A percentile compares a stretch with the other conserved stretches of the same genome.
Conservation (phyloP, 1,140 invertebrate genomes). For the Drosophila asahinai region DNA sequence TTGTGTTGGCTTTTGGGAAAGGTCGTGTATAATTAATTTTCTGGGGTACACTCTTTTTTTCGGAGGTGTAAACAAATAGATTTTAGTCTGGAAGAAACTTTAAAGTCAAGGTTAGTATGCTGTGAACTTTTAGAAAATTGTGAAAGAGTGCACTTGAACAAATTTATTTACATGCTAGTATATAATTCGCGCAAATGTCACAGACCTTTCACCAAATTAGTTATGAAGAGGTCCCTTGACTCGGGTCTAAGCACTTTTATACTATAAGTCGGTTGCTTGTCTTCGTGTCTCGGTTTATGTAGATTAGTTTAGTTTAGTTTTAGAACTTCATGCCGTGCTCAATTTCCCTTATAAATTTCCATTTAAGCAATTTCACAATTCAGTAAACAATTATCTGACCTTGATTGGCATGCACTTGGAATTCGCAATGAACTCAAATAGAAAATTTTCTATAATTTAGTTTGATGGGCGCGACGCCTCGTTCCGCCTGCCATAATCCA, state of each 20-base stretch:
- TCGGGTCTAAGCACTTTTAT: too few relatives aligned
- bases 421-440: conserved; percentile 41
- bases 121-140: neutral
- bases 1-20: conserved; percentile 36
- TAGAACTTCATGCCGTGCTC: too few relatives aligned
- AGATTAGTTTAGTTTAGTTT: neutral
- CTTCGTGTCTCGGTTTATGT: too few relatives aligned
- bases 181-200: too few relatives aligned
- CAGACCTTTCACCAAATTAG: too few relatives aligned
- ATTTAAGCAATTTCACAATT: conserved; percentile 26
- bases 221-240: too few relatives aligned
- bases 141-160: too few relatives aligned
- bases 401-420: conserved; percentile 33
- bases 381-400: conserved; percentile 40
- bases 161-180: too few relatives aligned
- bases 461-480: conserved; percentile 4
- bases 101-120: conserved; percentile 24
- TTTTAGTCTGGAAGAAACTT: neutral
- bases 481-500: neutral
- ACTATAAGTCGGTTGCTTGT: too few relatives aligned
- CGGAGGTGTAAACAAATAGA: conserved; percentile 18
- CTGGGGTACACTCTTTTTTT: neutral
- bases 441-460: conserved; percentile 45
- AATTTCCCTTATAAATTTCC: neutral
- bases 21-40: conserved; percentile 57